These are phyloP conservation scores for Luperina nickerlii DNA, from an alignment of 2,888 invertebrate species.

Conservation along the genomic window DNA sequence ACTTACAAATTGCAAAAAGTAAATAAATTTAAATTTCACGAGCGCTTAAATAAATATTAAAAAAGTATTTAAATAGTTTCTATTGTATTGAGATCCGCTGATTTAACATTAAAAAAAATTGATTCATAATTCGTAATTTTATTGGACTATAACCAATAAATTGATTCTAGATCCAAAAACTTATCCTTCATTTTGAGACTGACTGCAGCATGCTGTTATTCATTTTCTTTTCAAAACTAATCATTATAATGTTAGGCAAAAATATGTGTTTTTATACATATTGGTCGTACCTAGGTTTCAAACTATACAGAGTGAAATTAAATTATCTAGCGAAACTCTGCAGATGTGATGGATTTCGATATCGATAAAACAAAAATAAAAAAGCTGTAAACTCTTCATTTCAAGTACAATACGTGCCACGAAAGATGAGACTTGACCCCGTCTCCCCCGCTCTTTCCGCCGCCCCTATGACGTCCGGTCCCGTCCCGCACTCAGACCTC, in stretches of 20 bases:
- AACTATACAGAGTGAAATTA: not conserved
- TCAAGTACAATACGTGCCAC: too few species aligned
- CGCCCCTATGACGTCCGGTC: too few species aligned
- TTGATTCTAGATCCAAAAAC: not conserved
- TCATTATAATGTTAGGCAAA: not conserved
- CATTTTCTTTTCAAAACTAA: not conserved
- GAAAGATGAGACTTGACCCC: too few species aligned
- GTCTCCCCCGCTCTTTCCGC: too few species aligned
- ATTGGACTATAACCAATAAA: not conserved
- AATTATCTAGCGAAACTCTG: too few species aligned
- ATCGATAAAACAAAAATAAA: not conserved
- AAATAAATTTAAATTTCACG: not conserved
- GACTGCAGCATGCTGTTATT: not conserved
- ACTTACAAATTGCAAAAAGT: not conserved
- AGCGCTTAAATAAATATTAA: not conserved
- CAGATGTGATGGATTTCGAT: not conserved
- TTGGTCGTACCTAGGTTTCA: not conserved
- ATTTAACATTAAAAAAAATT: not conserved
- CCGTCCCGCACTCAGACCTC: too few species aligned
- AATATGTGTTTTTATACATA: not conserved
- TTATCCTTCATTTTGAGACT: not conserved
- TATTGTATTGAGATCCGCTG: not conserved
- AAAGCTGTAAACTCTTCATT: not conserved
- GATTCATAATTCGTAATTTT: not conserved
- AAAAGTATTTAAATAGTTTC: not conserved